These are phyloP conservation scores for Leptinotarsa tumamoca DNA, from an alignment of 2,888 invertebrate genomes.

Conservation along the genomic window DNA sequence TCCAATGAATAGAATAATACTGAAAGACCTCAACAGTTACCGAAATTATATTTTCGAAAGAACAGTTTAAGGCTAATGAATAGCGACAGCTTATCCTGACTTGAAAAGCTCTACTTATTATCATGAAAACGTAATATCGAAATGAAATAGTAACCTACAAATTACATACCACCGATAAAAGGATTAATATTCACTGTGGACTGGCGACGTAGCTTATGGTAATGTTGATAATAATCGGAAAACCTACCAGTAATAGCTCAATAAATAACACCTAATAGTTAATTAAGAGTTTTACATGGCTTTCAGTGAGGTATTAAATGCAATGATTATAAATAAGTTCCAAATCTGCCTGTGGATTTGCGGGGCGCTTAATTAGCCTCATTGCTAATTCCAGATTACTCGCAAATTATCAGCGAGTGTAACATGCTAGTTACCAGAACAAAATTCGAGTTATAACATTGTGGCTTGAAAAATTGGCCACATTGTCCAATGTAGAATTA, in stretches of 20 bases:
- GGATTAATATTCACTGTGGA: constrained; percentile 29
- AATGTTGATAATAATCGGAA: constrained; percentile 40
- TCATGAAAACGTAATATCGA: not conserved
- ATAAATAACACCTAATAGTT: constrained; percentile 37
- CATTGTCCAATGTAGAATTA: no score
- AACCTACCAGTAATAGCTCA: constrained; percentile 31
- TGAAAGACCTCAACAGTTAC: not conserved
- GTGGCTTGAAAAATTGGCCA: no score
- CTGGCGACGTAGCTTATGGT: constrained; percentile 34
- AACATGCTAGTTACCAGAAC: no score
- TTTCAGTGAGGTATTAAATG: constrained; percentile 46
- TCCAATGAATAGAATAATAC: not conserved
- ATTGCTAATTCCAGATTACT: constrained; percentile 53
- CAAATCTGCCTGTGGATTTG: constrained; percentile 44
- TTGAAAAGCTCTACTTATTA: not conserved
- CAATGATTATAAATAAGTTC: constrained; percentile 59
- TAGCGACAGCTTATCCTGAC: not conserved
- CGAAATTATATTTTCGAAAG: not conserved
- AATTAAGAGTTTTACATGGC: constrained; percentile 38
- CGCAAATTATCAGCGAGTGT: constrained; percentile 48
- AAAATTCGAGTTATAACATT: no score
- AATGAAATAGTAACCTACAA: constrained; percentile 1
- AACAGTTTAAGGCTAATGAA: not conserved
- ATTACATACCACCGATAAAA: constrained; percentile 15
- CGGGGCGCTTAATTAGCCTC: constrained; percentile 56